Base-by-base conservation (phyloP, 92 coral and sea anemone genomes). In the Meandrina meandrites region DNA sequence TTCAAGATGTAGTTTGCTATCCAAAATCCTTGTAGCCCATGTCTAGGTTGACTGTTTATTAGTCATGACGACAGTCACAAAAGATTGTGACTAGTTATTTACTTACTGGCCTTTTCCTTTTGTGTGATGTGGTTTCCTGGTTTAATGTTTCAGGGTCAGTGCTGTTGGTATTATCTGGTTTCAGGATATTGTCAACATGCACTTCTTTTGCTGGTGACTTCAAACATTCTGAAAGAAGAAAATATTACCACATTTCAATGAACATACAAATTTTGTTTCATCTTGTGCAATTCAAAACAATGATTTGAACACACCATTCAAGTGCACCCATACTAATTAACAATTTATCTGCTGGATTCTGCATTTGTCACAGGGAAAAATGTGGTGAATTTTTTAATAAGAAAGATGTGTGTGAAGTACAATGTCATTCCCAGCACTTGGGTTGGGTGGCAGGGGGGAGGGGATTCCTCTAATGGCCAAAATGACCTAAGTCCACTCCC, bases 101-200 rank as follows among this genome's bases (percentile, higher is more conserved):
- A 73, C 87, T 84, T 8, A 84, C 87, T 37, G 80, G 70, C 30
- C 80, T 74, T 45, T 81, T 81, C 64, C 40, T 74, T 10, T 37
- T 54, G 1, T 27, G 77, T 27, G 80, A 48, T 53, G 54, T 68
- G 51, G 87, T 28, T 57, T 74, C 80, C 27, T 73, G 40, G 51
- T 10, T 32, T 8, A 36, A 16, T 75, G 74, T 17, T 54, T 72
- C 21, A 16, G 62, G 22, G 42, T 19, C 19, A 1, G 14, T 74
- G 79, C 27, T 69, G 69, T 5, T 5, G 15, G 5, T 42, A 36
- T 36, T 56, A 37, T 27, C 57, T 27, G 50, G 37, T 27, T 35
- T 58, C 45, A 27, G 42, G 15, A 27, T 28, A 27, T 11, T 56
- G 34, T 54, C 40, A 37, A 21, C 54, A 36, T 50, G 31, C 0